Base-by-base conservation (phyloP, 2,888 invertebrate species). In the Euclidia mi region DNA sequence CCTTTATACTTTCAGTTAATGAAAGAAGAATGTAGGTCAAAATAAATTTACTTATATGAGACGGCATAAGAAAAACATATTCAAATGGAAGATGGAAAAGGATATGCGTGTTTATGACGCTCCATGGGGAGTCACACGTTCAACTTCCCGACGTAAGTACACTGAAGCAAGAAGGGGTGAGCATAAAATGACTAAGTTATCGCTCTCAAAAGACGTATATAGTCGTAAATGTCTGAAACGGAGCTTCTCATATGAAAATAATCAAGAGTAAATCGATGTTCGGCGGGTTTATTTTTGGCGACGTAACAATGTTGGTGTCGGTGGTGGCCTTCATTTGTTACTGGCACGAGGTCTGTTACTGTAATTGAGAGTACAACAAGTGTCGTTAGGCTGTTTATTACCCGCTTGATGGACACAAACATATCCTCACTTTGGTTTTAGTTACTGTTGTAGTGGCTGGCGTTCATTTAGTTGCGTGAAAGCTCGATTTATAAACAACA, bases 101-200 rank as follows among this genome's bases (percentile, higher is more conserved):
- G 85, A 88, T 88, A 88, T 87, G 87, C 87, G 85, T 92, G 89
- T 93, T 92, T 92, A 92, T 89, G 90, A 79, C 76, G 71, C 83
- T 84, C 92, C 88, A 73, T 69, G 72, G 92, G 90, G 93, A 91
- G 82, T 82, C 83, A 81, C 88, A 84, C 84, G 87, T 83, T 84
- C 85, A 90, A 90, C 87, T 92, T 89, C 85, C 79, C 84, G 79
- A 79, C 86, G 86, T 87, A 88, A 85, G 87, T 87, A 87, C 85
- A 79, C 77, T 76, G 84, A 74, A 80, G 87, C 83, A 88, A 87
- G 89, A 89, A 89, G 88, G 89, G 88, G 90, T 89, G 88, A 89
- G 85, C 92, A 92, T 94, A 93, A 94, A 94, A 93, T 91, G 89
- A 92, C 92, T 94, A 91, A 94, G 91, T 92, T 94, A 94, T 92